Base-by-base conservation (phyloP, 1,140 invertebrate species). In the Papilio xuthus region DNA sequence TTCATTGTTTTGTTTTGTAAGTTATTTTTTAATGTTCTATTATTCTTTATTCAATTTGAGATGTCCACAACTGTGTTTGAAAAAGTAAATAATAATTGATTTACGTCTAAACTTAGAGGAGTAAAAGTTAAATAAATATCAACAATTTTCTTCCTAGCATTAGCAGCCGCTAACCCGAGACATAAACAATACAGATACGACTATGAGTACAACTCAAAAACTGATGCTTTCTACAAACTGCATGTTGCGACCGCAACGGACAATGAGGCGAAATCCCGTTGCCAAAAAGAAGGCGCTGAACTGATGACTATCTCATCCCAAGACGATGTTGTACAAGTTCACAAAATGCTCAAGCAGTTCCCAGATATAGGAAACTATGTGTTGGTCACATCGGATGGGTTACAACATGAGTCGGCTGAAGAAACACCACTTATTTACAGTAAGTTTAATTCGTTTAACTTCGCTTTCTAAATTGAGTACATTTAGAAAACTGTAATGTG, bases 151-250 rank as follows among this genome's bases (percentile, higher is more conserved):
- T 67, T 15, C 60, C n/a, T 56, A 76, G 74, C 74, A 20, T 60
- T 76, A n/a, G 56, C 53, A 0, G 32, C 41, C 12, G 74, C 74
- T 32, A 41, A n/a, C 18, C n/a, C 32, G n/a, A 60, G 10, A 28
- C 26, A 76, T n/a, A 85, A 87, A 67, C 79, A 80, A 15, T 90
- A 87, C 71, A 83, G 89, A 3, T 73, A 13, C 0, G 90, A 91
- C 69, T 91, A 91, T 63, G 81, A 63, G 0, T 91, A 90, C 71
- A 88, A 87, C 42, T 71, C 32, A 26, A 84, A 82, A 18, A 83
- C 86, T 4, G 81, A 89, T 60, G 85, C 88, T 0, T 91, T 88
- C 78, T 91, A 90, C 81, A 91, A 91, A 72, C 76, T 91, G 1
- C 88, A 91, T 41, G 85, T 82, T 3, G 88, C 88, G 4, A 10